A percentile compares a stretch with the other conserved stretches of the same genome.
These are phyloP conservation scores for Drosophila orena DNA, from an alignment of 1,140 invertebrate genomes.

Conservation along the genomic window DNA sequence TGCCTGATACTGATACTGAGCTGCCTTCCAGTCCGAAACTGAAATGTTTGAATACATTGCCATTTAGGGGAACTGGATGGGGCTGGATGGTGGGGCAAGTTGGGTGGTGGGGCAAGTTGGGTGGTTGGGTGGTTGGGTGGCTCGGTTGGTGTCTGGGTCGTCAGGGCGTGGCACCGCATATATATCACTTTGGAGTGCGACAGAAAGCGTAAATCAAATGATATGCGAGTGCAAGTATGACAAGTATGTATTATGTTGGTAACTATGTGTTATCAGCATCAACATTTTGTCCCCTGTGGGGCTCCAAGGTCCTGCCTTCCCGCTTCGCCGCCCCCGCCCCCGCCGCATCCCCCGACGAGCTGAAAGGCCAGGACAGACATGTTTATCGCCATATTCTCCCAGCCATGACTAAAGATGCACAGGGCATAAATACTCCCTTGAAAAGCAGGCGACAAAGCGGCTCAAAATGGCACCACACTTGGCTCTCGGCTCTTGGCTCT, in stretches of 20 bases:
- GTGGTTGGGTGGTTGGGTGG: no score
- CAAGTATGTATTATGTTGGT: slow-evolving; percentile 82
- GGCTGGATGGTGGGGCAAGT: not conserved
- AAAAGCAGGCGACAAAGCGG: slow-evolving; percentile 73
- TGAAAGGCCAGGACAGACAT: slow-evolving; percentile 53
- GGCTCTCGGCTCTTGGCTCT: not conserved
- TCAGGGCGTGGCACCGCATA: slow-evolving; percentile 65
- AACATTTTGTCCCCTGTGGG: slow-evolving; percentile 55
- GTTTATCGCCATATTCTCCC: slow-evolving; percentile 80
- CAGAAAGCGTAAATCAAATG: slow-evolving; percentile 81
- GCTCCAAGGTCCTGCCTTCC: not conserved
- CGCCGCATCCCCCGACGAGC: not conserved
- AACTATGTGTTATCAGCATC: slow-evolving; percentile 79
- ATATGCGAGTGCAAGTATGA: slow-evolving; percentile 82
- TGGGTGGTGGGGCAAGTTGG: not conserved
- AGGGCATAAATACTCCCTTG: slow-evolving; percentile 68
- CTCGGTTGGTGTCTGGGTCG: not conserved
- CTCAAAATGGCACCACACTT: slow-evolving; percentile 36
- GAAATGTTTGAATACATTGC: slow-evolving; percentile 82
- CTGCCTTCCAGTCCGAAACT: slow-evolving; percentile 76
- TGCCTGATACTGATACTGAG: slow-evolving; percentile 38
- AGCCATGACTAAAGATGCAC: slow-evolving; percentile 79
- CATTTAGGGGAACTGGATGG: slow-evolving; percentile 49
- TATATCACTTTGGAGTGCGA: slow-evolving; percentile 77
- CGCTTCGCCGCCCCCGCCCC: not conserved